phyloP scores from a whole-genome alignment of 1,140 invertebrate species.

The Meteorus sp. region DNA sequence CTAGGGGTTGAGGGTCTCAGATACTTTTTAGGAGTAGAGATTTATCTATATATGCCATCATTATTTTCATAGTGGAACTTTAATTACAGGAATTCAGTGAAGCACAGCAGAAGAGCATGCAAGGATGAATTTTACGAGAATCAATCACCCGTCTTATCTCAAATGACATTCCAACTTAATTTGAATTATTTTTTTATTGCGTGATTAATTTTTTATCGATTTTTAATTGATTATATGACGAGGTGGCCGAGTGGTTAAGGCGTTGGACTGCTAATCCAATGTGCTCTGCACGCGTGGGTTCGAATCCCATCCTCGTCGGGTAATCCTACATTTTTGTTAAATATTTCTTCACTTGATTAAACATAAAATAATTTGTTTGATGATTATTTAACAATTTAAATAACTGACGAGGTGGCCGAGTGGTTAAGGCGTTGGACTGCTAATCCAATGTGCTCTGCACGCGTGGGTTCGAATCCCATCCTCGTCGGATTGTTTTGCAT shows the following conservation, averaged over 20 bases:
- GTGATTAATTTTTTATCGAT: no score
- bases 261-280: constrained; percentile 64
- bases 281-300: constrained; percentile 63
- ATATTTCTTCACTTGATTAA: not conserved
- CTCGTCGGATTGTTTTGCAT: constrained; percentile 39
- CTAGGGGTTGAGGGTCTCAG: not conserved
- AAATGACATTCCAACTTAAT: no score
- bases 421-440: constrained; percentile 64
- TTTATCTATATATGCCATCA: no score
- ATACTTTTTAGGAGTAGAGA: no score
- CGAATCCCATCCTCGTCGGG: constrained; percentile 55
- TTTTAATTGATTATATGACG: no score
- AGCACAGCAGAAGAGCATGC: no score
- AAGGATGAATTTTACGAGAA: no score
- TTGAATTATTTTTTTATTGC: no score
- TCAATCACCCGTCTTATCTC: no score
- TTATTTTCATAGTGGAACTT: no score
- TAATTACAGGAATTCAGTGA: no score
- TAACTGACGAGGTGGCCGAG: constrained; percentile 57
- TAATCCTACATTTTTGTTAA: not conserved
- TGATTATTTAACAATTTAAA: not conserved
- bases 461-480: constrained; percentile 61
- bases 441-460: constrained; percentile 64
- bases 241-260: constrained; percentile 63
- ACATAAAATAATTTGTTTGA: no score